These are phyloP conservation scores for Huso huso DNA, from an alignment of 2,797 vertebrate species.

Conservation along the genomic window DNA sequence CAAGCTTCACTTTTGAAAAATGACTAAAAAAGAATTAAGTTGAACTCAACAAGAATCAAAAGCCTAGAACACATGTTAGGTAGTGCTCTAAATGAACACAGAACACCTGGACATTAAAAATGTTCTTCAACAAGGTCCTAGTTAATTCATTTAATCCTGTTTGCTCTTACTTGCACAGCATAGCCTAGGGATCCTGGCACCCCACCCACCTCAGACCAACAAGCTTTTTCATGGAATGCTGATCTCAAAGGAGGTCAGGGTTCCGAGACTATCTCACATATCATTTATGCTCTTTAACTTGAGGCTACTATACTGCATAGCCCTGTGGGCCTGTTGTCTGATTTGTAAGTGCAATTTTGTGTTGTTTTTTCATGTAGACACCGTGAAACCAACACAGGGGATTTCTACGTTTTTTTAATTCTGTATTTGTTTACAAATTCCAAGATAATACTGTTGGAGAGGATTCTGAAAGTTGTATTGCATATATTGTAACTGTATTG, in stretches of 20 bases:
- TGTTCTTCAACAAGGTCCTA: no score
- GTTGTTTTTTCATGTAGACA: neutral
- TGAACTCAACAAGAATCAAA: no score
- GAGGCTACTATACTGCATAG: neutral
- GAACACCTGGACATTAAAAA: no score
- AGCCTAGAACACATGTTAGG: no score
- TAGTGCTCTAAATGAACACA: no score
- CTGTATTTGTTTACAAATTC: slow-evolving; percentile 15
- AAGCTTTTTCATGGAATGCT: neutral
- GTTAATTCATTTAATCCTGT: no score
- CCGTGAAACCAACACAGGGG: neutral
- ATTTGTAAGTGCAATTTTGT: neutral
- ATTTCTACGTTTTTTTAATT: slow-evolving; percentile 4
- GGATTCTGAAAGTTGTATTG: slow-evolving; percentile 4
- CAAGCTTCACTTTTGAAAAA: no score
- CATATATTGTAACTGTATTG: slow-evolving; percentile 9
- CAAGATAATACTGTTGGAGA: slow-evolving; percentile 15
- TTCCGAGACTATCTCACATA: neutral
- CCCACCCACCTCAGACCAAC: no score
- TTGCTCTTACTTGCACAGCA: no score
- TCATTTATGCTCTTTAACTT: slow-evolving; percentile 4
- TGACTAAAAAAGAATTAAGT: no score
- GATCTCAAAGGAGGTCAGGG: neutral
- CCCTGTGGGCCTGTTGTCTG: neutral
- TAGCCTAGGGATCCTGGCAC: no score